phyloP scores from a whole-genome alignment of 53 echinoderm and acorn worm species.

The Echinarachnius parma region DNA sequence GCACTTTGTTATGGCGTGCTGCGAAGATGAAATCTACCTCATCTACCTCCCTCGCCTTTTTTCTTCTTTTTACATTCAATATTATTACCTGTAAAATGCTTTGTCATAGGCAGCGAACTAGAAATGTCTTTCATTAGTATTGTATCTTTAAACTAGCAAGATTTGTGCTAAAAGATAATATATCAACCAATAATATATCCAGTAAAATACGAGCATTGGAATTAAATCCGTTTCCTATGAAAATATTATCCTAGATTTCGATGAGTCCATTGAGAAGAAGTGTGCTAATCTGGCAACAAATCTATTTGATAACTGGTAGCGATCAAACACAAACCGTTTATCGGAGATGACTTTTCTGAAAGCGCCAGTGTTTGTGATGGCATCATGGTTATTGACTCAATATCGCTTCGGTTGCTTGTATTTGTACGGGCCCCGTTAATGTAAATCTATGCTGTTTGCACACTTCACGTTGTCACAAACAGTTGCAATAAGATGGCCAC shows the following conservation, averaged over 20 bases:
- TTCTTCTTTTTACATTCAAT: slow-evolving; percentile 7
- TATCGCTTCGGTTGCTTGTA: slow-evolving; percentile 46
- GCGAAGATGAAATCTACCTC: neutral
- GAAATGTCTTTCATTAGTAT: too few species aligned
- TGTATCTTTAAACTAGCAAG: too few species aligned
- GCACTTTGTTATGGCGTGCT: slow-evolving; percentile 25
- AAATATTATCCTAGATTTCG: slow-evolving; percentile 32
- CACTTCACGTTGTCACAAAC: slow-evolving; percentile 46
- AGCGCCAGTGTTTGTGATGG: slow-evolving; percentile 29
- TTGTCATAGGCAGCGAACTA: too few species aligned
- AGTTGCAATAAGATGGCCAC: slow-evolving; percentile 33
- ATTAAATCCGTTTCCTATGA: too few species aligned
- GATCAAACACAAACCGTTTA: slow-evolving; percentile 36
- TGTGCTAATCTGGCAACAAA: slow-evolving; percentile 37
- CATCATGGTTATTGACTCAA: slow-evolving; percentile 45
- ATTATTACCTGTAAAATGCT: too few species aligned
- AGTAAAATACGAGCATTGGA: too few species aligned
- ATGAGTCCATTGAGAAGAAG: slow-evolving; percentile 17
- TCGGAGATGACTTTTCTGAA: slow-evolving; percentile 32
- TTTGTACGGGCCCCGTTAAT: slow-evolving; percentile 47
- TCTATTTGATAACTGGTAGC: slow-evolving; percentile 34
- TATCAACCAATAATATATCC: too few species aligned
- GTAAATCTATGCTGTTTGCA: slow-evolving; percentile 51
- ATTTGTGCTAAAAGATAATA: too few species aligned
- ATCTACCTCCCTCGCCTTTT: neutral